Evolutionary conservation across 2,797 vertebrate genomes (phyloP).

Genomic region (Glossophaga mutica): DNA sequence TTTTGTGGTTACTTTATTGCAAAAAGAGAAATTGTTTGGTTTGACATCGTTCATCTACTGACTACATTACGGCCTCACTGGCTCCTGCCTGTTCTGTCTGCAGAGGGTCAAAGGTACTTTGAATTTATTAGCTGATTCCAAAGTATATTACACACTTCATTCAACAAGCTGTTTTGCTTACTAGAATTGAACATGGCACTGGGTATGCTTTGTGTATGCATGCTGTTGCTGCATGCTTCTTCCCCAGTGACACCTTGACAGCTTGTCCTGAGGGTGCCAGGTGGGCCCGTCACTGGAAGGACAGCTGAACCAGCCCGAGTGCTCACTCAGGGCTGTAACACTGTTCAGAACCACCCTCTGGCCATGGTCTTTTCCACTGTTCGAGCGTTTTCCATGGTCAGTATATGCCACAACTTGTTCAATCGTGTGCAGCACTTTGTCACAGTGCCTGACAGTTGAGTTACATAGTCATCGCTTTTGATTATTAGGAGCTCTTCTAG

Average conservation of each 20-base stretch:
- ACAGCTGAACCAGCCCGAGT: not conserved
- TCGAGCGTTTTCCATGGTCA: not conserved
- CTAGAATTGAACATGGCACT: not conserved
- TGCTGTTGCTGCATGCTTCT: not conserved
- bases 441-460: not conserved
- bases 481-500: not conserved
- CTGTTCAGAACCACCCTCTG: not conserved
- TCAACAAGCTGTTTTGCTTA: not conserved
- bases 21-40: not conserved
- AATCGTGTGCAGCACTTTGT: not conserved
- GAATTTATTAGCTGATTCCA: constrained; percentile 48
- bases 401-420: not conserved
- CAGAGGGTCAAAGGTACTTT: not conserved
- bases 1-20: constrained; percentile 26
- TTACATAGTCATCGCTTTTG: not conserved
- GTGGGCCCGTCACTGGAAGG: not conserved
- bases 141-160: not conserved
- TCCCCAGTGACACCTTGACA: not conserved
- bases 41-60: not conserved
- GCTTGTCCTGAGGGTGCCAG: not conserved
- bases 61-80: constrained; percentile 37
- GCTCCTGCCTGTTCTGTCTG: constrained; percentile 54
- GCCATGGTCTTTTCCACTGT: not conserved
- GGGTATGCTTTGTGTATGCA: not conserved
- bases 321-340: not conserved